Evolutionary conservation across 2,888 invertebrate genomes (phyloP), one percentile per base, ranked within the genome.

Genomic region (Drosophila peninsularis): DNA sequence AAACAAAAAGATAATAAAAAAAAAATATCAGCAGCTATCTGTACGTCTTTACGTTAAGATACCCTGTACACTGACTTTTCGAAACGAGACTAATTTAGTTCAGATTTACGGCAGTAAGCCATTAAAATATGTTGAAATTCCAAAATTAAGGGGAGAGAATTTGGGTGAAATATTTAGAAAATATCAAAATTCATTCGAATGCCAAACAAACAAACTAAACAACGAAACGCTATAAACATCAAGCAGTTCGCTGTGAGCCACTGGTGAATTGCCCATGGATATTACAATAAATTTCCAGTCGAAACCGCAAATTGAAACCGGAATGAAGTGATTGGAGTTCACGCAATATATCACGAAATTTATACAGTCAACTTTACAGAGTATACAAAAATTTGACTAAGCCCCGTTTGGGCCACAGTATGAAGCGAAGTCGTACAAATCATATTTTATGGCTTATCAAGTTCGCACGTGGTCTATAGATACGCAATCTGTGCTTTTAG

Each of bases 181-280:
- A 50, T 63, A 50, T 63, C 36, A 7, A 37, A 32, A 30, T 32
- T 65, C 9, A 37, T 52, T 52, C 44, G 21, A 64, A 17, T 64
- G n/a, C 30, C 27, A 34, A 55, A 44, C 21, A 55, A 4, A 21
- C 10, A n/a, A 32, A 55, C 36, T 10, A 49, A 62, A 41, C 11
- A 62, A 27, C n/a, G n/a, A 41, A 41, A n/a, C 27, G 11, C 4
- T n/a, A 27, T 41, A 52, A 65, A 47, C 54, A 54, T 5, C 27
- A 17, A 53, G 14, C 32, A 34, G 17, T 57, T 39, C 17, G 21
- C 9, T 36, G 14, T 19, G 21, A 37, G 45, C 13, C 52, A 37
- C 52, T 67, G 71, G 44, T 69, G 50, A 10, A n/a, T 74, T 47
- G 75, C 47, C 60, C 45, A 44, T 34, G 3, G n/a, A 34, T n/a